phyloP scores from a whole-genome alignment of 2,888 invertebrate genomes.

The Cryptus viduatorius region DNA sequence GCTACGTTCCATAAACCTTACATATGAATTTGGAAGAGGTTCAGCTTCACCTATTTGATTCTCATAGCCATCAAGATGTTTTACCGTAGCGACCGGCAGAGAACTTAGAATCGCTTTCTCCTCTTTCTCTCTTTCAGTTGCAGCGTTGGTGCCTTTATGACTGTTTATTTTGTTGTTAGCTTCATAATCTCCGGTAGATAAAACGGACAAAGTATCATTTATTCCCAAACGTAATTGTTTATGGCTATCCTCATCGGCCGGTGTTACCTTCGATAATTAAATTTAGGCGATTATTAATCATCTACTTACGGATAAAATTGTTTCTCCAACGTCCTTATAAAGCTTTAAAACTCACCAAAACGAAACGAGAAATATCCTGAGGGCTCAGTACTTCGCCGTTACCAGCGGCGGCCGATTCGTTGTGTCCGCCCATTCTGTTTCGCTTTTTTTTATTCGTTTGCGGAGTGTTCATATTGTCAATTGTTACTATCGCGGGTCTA shows the following conservation, averaged over 20 bases:
- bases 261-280: slow-evolving; percentile 74
- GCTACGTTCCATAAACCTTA: slow-evolving; percentile 97
- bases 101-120: slow-evolving; percentile 80
- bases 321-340: no score
- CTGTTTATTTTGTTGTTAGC: slow-evolving; percentile 68
- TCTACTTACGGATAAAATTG: background rate
- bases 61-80: slow-evolving; percentile 82
- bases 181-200: slow-evolving; percentile 89
- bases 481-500: slow-evolving; percentile 1
- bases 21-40: slow-evolving; percentile 94
- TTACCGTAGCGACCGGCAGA: slow-evolving; percentile 81
- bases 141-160: slow-evolving; percentile 76
- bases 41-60: slow-evolving; percentile 89
- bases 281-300: background rate
- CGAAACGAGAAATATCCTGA: slow-evolving; percentile 81
- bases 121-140: slow-evolving; percentile 81
- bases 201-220: slow-evolving; percentile 89
- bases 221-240: slow-evolving; percentile 86
- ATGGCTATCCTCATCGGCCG: slow-evolving; percentile 79
- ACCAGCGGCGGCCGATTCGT: slow-evolving; percentile 73
- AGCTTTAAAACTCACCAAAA: slow-evolving; percentile 76
- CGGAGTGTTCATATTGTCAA: slow-evolving; percentile 77
- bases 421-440: slow-evolving; percentile 78
- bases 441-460: slow-evolving; percentile 82
- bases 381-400: slow-evolving; percentile 76